These are phyloP conservation scores for Bruchidius siliquastri DNA, from an alignment of 2,888 invertebrate genomes.

Conservation along the genomic window DNA sequence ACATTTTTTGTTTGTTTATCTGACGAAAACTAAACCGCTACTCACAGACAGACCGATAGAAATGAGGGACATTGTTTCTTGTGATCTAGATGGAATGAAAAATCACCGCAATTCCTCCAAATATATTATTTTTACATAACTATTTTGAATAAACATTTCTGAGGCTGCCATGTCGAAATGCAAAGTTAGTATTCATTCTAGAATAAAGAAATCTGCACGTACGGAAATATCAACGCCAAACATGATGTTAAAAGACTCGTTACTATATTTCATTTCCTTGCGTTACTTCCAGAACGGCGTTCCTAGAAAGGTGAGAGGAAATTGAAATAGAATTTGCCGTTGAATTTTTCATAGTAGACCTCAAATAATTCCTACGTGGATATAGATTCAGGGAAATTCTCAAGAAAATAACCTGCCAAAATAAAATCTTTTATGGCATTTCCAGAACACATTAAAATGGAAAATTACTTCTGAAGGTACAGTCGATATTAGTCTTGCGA, in stretches of 20 bases:
- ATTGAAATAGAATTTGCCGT: not conserved
- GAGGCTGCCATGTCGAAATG: not conserved
- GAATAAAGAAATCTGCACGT: not conserved
- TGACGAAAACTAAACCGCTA: too few relatives aligned
- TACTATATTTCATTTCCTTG: not conserved
- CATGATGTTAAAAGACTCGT: not conserved
- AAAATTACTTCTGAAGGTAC: too few relatives aligned
- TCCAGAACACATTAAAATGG: not conserved
- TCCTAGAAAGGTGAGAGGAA: not conserved
- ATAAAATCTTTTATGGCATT: not conserved
- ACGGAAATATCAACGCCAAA: not conserved
- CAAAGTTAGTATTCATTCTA: not conserved
- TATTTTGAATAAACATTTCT: not conserved
- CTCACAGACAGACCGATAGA: too few relatives aligned
- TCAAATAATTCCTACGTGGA: not conserved
- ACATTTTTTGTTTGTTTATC: too few relatives aligned
- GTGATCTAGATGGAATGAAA: too few relatives aligned
- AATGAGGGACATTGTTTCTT: too few relatives aligned
- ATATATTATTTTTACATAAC: too few relatives aligned
- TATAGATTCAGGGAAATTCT: not conserved
- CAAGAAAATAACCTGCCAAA: not conserved
- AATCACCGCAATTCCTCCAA: too few relatives aligned
- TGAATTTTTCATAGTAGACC: not conserved
- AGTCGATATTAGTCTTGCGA: too few relatives aligned
- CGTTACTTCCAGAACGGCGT: not conserved